phyloP scores from a whole-genome alignment of 2,113 vertebrate genomes.

The Pardalotus punctatus region DNA sequence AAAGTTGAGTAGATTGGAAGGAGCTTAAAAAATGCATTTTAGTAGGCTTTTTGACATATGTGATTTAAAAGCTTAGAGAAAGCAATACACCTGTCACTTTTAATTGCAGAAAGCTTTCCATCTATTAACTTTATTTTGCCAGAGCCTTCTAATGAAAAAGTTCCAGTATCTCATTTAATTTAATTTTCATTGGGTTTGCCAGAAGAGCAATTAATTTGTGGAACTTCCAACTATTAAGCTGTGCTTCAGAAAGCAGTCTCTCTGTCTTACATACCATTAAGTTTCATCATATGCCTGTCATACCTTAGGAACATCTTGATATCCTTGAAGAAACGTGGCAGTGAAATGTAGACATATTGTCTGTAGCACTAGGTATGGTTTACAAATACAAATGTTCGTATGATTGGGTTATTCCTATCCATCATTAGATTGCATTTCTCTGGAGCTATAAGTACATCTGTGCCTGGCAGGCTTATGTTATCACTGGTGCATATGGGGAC shows the following conservation, averaged over 20 bases:
- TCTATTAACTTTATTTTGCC: slow-evolving; percentile 69
- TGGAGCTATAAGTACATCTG: slow-evolving; percentile 60
- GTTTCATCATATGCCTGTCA: slow-evolving; percentile 61
- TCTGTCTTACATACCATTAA: slow-evolving; percentile 58
- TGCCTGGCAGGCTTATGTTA: slow-evolving; percentile 51
- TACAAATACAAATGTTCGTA: slow-evolving; percentile 57
- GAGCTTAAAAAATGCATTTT: slow-evolving; percentile 56
- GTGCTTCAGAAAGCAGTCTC: slow-evolving; percentile 55
- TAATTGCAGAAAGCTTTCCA: slow-evolving; percentile 65
- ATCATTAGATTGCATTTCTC: slow-evolving; percentile 62
- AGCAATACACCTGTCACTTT: slow-evolving; percentile 55
- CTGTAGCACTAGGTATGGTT: slow-evolving; percentile 17
- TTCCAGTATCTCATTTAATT: slow-evolving; percentile 74
- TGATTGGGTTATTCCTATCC: slow-evolving; percentile 57
- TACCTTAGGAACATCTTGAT: slow-evolving; percentile 70
- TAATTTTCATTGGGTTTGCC: slow-evolving; percentile 68
- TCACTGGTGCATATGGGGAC: slow-evolving; percentile 65
- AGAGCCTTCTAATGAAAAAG: slow-evolving; percentile 72
- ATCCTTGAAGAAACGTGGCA: slow-evolving; percentile 59
- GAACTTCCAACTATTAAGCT: slow-evolving; percentile 55
- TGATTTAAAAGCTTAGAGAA: slow-evolving; percentile 61
- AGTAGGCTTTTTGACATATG: slow-evolving; percentile 39
- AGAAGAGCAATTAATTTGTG: slow-evolving; percentile 75
- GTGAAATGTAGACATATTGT: slow-evolving; percentile 34
- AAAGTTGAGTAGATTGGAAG: slow-evolving; percentile 51